Conservation (phyloP, 2,797 vertebrate genomes). For the Falco biarmicus region DNA sequence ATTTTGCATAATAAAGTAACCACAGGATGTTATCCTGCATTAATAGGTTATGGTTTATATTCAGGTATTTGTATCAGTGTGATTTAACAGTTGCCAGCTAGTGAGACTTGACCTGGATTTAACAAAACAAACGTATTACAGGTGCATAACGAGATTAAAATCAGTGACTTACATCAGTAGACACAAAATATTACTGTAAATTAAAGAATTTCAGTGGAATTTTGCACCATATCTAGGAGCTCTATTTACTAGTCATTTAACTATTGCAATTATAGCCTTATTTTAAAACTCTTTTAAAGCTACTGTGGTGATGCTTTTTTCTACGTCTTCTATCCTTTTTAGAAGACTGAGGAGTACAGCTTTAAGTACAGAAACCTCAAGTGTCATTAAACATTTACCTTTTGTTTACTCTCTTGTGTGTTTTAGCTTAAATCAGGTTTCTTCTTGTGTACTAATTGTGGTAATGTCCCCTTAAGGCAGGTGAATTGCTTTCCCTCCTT, state of each 20-base stretch:
- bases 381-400: neutral
- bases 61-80: neutral
- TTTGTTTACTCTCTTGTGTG: neutral
- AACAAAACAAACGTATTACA: slow-evolving; percentile 18
- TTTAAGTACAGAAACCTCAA: neutral
- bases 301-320: neutral
- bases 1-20: neutral
- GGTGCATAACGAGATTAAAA: neutral
- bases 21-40: neutral
- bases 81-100: slow-evolving; percentile 1
- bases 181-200: neutral
- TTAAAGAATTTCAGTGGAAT: neutral
- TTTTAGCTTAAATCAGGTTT: neutral
- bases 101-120: slow-evolving; percentile 19
- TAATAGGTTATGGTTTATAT: neutral
- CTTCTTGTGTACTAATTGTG: neutral
- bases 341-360: neutral
- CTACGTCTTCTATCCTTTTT: neutral
- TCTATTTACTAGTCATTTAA: neutral
- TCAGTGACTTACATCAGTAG: neutral
- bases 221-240: neutral
- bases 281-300: neutral
- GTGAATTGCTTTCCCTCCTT: neutral
- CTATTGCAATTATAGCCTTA: neutral
- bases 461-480: neutral